These are phyloP conservation scores for Limnephilus marmoratus DNA, from an alignment of 2,888 invertebrate genomes.

Conservation along the genomic window DNA sequence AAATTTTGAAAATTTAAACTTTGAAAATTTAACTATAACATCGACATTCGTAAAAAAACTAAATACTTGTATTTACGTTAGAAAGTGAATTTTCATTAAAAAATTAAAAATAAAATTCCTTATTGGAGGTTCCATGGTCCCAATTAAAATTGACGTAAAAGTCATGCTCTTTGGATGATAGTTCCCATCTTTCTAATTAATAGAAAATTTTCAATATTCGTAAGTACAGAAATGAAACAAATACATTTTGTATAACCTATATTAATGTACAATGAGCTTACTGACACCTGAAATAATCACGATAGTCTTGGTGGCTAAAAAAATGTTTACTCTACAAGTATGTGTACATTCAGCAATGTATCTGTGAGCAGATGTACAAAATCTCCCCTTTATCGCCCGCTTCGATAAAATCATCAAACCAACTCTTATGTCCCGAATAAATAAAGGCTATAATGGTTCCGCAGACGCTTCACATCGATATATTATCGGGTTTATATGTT, in stretches of 20 bases:
- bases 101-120: no score
- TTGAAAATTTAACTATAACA: no score
- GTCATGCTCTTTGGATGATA: no score
- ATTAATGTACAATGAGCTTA: background rate
- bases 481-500: conserved; percentile 52
- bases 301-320: background rate
- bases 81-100: no score
- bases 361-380: conserved; percentile 57
- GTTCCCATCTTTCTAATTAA: no score
- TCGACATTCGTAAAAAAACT: no score
- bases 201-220: background rate
- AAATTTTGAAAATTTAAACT: no score
- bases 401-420: conserved; percentile 39
- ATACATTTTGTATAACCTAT: background rate
- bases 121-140: no score
- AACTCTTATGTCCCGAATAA: conserved; percentile 7
- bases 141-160: no score
- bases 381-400: conserved; percentile 44
- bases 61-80: no score
- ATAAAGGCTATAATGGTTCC: conserved; percentile 32
- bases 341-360: conserved; percentile 24
- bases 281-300: background rate
- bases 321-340: background rate
- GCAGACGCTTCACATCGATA: conserved; percentile 35
- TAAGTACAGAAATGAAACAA: background rate